phyloP scores from a whole-genome alignment of 2,113 vertebrate species.

The Apus apus region DNA sequence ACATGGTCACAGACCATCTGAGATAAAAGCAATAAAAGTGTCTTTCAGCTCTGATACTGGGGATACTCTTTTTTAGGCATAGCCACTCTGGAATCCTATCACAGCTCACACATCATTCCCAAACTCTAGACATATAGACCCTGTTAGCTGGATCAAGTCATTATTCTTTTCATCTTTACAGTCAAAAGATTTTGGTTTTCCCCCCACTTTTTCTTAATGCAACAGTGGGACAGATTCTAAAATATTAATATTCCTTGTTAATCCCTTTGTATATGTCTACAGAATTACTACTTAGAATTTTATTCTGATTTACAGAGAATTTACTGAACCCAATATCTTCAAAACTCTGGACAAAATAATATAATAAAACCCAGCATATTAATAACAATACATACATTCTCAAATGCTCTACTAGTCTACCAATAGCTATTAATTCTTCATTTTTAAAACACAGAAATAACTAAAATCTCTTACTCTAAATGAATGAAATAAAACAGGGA shows the following conservation, averaged over 20 bases:
- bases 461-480: not conserved
- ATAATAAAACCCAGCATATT: not conserved
- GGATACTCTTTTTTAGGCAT: not conserved
- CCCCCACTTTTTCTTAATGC: not conserved
- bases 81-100: not conserved
- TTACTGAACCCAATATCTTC: not conserved
- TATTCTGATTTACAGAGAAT: not conserved
- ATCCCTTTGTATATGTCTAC: not conserved
- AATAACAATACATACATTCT: not conserved
- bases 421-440: not conserved
- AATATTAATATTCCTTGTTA: not conserved
- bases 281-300: not conserved
- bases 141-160: not conserved
- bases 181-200: not conserved
- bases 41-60: not conserved
- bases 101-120: not conserved
- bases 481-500: not conserved
- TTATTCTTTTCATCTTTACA: not conserved
- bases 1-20: not conserved
- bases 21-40: constrained; percentile 4
- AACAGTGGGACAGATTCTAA: not conserved
- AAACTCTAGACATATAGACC: not conserved
- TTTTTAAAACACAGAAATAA: not conserved
- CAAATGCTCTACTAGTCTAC: not conserved
- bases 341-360: not conserved